Percentiles rank a stretch among this genome's conserved stretches.
phyloP scores from a whole-genome alignment of 2,113 vertebrate genomes.

The Pantherophis guttatus region DNA sequence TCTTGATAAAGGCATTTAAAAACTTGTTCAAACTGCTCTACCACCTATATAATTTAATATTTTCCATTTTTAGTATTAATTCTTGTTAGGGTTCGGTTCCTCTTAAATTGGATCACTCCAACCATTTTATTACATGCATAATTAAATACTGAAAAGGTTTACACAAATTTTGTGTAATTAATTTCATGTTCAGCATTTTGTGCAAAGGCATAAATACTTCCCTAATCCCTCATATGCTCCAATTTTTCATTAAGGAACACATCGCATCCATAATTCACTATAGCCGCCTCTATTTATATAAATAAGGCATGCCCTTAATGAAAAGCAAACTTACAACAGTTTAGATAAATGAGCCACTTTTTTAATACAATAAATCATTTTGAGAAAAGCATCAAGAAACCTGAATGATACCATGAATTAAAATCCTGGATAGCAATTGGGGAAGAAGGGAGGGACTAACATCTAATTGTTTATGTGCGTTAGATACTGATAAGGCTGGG shows the following conservation, averaged over 20 bases:
- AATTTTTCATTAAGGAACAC: background rate
- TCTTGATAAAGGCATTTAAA: background rate
- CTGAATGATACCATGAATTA: background rate
- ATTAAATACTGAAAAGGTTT: background rate
- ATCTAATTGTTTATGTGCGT: background rate
- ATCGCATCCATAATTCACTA: background rate
- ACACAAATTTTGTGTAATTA: background rate
- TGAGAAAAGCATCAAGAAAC: background rate
- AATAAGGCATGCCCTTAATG: background rate
- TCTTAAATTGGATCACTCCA: background rate
- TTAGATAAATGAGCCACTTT: background rate
- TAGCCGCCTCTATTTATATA: background rate
- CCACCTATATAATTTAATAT: background rate
- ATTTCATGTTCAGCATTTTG: background rate
- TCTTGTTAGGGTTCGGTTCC: background rate
- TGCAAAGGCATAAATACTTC: background rate
- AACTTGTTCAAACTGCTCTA: background rate
- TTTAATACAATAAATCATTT: background rate
- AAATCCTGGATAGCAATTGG: background rate
- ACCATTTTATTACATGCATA: background rate
- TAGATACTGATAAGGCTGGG: background rate
- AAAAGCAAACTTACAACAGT: background rate
- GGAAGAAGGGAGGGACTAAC: background rate
- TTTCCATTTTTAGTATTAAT: background rate
- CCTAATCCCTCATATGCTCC: background rate